phyloP scores from a whole-genome alignment of 2,888 invertebrate genomes.

The Caenorhabditis imperialis region DNA sequence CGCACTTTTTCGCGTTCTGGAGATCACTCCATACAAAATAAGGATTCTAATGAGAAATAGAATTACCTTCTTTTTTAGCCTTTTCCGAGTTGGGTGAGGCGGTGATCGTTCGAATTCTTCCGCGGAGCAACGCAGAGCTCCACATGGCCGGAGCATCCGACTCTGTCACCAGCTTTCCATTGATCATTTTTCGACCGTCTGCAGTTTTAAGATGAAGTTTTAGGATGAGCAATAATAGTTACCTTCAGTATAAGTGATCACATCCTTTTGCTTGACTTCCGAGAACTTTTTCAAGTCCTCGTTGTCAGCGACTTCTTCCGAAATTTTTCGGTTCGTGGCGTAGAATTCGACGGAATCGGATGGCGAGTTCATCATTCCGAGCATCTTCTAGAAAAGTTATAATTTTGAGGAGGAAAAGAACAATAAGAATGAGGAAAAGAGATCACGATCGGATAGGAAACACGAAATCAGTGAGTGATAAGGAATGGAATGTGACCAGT shows the following conservation, averaged over 20 bases:
- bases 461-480: slow-evolving; percentile 17
- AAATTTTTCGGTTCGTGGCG: slow-evolving; percentile 46
- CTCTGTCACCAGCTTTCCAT: slow-evolving; percentile 53
- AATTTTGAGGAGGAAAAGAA: slow-evolving; percentile 5
- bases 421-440: slow-evolving; percentile 14
- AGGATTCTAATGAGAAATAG: not conserved
- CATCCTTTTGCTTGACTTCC: slow-evolving; percentile 60
- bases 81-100: slow-evolving; percentile 11
- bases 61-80: slow-evolving; percentile 32
- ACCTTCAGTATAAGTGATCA: slow-evolving; percentile 64
- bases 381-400: slow-evolving; percentile 40
- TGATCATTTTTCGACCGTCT: slow-evolving; percentile 64
- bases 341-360: slow-evolving; percentile 66
- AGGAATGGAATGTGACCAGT: slow-evolving; percentile 30
- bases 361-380: slow-evolving; percentile 68
- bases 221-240: not conserved
- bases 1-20: slow-evolving; percentile 46
- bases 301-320: slow-evolving; percentile 24
- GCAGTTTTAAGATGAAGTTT: not conserved
- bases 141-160: slow-evolving; percentile 42
- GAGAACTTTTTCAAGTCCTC: slow-evolving; percentile 60
- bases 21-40: too few relatives aligned
- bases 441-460: not conserved
- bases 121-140: slow-evolving; percentile 48
- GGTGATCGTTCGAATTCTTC: slow-evolving; percentile 34